A percentile compares a stretch with the other conserved stretches of the same genome.
These are phyloP conservation scores for Antechinus stuartii DNA, from an alignment of 2,113 vertebrate genomes.

Conservation along the genomic window DNA sequence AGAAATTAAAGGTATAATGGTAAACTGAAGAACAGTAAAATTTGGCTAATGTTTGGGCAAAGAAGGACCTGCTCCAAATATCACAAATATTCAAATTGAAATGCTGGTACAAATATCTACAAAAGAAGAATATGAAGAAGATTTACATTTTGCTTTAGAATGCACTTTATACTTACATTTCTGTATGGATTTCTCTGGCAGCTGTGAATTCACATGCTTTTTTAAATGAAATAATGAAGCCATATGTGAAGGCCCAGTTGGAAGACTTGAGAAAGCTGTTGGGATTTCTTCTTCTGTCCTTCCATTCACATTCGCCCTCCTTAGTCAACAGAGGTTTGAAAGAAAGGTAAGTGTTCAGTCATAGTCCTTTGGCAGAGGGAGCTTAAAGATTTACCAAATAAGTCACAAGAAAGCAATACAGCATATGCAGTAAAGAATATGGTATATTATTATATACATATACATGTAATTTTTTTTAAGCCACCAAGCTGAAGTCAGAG, in stretches of 20 bases:
- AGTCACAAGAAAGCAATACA: not conserved
- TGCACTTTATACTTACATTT: not conserved
- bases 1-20: constrained; percentile 36
- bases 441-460: not conserved
- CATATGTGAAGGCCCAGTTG: not conserved
- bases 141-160: not conserved
- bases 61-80: not conserved
- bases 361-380: not conserved
- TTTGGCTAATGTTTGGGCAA: constrained; percentile 20
- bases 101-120: not conserved
- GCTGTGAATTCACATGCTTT: not conserved
- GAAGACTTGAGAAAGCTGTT: not conserved
- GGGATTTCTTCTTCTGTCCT: not conserved
- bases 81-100: constrained; percentile 42
- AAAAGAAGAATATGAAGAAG: not conserved
- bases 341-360: not conserved
- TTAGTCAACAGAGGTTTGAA: not conserved
- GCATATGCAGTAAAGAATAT: not conserved
- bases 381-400: not conserved
- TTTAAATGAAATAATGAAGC: not conserved
- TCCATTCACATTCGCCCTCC: not conserved
- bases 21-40: not conserved
- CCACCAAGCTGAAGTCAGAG: not conserved
- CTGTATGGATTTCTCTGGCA: not conserved
- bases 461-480: not conserved